These are phyloP conservation scores for Ametastegia equiseti DNA, from an alignment of 2,888 invertebrate species.

Conservation along the genomic window DNA sequence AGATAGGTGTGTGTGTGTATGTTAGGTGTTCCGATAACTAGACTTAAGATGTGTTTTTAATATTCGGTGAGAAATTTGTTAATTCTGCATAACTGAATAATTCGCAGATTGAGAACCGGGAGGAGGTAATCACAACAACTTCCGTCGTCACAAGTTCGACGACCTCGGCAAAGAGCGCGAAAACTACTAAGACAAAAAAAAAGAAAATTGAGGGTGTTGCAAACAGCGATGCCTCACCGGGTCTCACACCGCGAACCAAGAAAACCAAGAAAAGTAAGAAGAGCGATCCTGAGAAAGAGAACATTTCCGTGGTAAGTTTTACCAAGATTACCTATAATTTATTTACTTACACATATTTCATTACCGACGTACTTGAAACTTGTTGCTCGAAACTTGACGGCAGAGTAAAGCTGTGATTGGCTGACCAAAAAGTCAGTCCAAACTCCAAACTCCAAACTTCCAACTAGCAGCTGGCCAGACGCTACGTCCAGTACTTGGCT, in stretches of 20 bases:
- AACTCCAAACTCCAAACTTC: not conserved
- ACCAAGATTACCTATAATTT: not conserved
- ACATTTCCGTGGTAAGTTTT: slow-evolving; percentile 82
- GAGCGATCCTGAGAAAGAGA: slow-evolving; percentile 81
- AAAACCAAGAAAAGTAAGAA: slow-evolving; percentile 82
- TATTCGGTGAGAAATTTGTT: no score
- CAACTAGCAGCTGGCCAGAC: no score
- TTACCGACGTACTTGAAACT: slow-evolving; percentile 12
- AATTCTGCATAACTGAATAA: not conserved
- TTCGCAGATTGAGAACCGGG: slow-evolving; percentile 70
- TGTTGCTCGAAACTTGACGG: slow-evolving; percentile 8
- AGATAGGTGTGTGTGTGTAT: no score
- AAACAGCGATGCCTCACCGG: slow-evolving; percentile 72
- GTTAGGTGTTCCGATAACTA: no score
- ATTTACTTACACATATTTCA: not conserved
- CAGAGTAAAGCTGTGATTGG: slow-evolving; percentile 13
- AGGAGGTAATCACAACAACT: slow-evolving; percentile 71
- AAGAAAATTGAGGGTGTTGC: slow-evolving; percentile 72
- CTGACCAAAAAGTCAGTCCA: not conserved
- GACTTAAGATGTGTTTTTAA: no score
- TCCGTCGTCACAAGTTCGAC: slow-evolving; percentile 63
- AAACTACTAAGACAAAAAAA: slow-evolving; percentile 72
- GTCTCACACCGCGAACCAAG: slow-evolving; percentile 77
- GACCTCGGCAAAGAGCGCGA: slow-evolving; percentile 63
- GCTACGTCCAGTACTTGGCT: not conserved